Conservation (phyloP, 92 coral and sea anemone genomes). For the Palythoa caribaeorum region DNA sequence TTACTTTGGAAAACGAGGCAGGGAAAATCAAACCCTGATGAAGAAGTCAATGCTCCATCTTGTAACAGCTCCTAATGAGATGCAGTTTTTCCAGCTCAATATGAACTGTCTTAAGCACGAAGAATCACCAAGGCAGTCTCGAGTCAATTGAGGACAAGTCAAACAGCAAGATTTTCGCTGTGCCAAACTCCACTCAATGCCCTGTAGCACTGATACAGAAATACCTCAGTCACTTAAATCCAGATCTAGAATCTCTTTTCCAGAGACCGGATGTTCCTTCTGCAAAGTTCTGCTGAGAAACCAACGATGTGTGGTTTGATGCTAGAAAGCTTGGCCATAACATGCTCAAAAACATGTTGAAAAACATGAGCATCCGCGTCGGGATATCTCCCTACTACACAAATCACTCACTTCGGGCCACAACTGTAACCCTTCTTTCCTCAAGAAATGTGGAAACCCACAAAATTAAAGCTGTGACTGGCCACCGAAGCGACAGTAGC, state of each 20-base stretch:
- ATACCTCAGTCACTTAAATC: slow-evolving; percentile 11
- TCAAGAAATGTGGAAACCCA: slow-evolving; percentile 51
- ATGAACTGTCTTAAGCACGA: slow-evolving; percentile 33
- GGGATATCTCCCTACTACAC: slow-evolving; percentile 36
- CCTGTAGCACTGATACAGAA: no score
- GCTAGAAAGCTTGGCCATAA: slow-evolving; percentile 31
- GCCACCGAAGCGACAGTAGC: slow-evolving; percentile 63
- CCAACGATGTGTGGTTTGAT: slow-evolving; percentile 40
- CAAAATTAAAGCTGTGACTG: slow-evolving; percentile 65
- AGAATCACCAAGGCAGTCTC: slow-evolving; percentile 61
- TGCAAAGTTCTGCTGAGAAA: slow-evolving; percentile 17
- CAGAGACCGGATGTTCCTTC: slow-evolving; percentile 36
- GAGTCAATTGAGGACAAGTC: slow-evolving; percentile 55
- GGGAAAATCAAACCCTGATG: slow-evolving; percentile 58
- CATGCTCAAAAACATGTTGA: slow-evolving; percentile 30
- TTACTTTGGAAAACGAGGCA: slow-evolving; percentile 65
- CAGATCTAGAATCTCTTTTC: slow-evolving; percentile 30
- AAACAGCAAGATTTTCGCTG: slow-evolving; percentile 50
- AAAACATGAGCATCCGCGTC: slow-evolving; percentile 33
- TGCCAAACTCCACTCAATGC: neutral
- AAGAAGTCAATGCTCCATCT: slow-evolving; percentile 69
- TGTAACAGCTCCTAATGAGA: slow-evolving; percentile 7
- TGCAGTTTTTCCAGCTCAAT: slow-evolving; percentile 47
- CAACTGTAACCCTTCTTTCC: slow-evolving; percentile 35
- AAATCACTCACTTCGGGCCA: slow-evolving; percentile 36